A percentile compares a stretch with the other conserved stretches of the same genome.
phyloP scores from a whole-genome alignment of 1,140 invertebrate species.

The Drosophila chauvacae region DNA sequence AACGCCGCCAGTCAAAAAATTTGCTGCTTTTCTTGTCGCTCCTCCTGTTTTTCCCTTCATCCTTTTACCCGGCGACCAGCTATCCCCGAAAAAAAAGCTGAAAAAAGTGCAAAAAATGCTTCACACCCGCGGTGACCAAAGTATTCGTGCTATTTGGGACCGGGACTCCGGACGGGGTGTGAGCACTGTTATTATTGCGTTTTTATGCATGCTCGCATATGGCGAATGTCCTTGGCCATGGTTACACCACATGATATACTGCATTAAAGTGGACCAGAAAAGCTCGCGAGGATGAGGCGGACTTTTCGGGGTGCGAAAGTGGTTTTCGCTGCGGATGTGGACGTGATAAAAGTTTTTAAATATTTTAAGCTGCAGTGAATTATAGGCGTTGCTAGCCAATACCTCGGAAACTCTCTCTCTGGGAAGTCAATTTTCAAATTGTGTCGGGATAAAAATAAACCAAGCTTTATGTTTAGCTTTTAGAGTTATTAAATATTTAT shows the following conservation, averaged over 20 bases:
- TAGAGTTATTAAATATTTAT: neutral
- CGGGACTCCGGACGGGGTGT: neutral
- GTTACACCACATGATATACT: slow-evolving; percentile 76
- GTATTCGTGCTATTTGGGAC: slow-evolving; percentile 58
- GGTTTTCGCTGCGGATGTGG: slow-evolving; percentile 37
- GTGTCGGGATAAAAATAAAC: neutral
- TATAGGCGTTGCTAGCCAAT: slow-evolving; percentile 50
- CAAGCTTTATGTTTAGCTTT: neutral
- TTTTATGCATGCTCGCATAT: slow-evolving; percentile 81
- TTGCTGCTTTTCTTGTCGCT: slow-evolving; percentile 26
- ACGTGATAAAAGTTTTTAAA: slow-evolving; percentile 72
- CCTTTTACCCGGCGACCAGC: slow-evolving; percentile 15
- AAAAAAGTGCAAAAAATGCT: slow-evolving; percentile 55
- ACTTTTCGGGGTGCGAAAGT: slow-evolving; percentile 56
- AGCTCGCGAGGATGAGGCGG: slow-evolving; percentile 12
- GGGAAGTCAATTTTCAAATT: slow-evolving; percentile 43
- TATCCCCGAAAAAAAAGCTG: slow-evolving; percentile 44
- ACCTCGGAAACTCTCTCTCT: neutral
- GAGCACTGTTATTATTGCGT: slow-evolving; percentile 76
- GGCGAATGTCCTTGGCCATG: slow-evolving; percentile 81
- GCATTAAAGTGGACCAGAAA: slow-evolving; percentile 62
- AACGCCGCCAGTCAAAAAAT: slow-evolving; percentile 50
- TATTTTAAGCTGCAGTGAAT: slow-evolving; percentile 76
- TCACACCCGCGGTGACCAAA: slow-evolving; percentile 76
- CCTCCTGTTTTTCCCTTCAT: neutral